Conservation (phyloP, 2,888 invertebrate species). For the Escarpia spicata region DNA sequence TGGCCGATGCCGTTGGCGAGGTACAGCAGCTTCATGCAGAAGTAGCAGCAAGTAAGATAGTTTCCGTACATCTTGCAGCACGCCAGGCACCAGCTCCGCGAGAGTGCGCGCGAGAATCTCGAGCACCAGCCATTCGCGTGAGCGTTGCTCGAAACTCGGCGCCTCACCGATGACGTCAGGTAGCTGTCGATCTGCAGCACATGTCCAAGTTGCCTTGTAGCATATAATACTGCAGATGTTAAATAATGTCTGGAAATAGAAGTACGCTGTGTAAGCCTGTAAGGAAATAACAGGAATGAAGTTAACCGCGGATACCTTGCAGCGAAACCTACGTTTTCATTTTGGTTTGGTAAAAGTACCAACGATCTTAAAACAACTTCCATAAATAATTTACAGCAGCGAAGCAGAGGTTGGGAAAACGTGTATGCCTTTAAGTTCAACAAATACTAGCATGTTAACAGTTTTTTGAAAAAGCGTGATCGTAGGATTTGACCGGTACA, state of each 20-base stretch:
- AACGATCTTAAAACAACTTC: neutral
- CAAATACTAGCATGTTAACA: too few species aligned
- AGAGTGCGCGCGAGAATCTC: constrained; percentile 56
- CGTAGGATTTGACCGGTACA: too few species aligned
- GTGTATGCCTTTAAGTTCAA: too few species aligned
- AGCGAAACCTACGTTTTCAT: neutral
- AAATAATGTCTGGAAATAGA: too few species aligned
- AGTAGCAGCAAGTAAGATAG: constrained; percentile 66
- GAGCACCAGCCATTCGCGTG: constrained; percentile 53
- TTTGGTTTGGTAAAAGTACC: neutral
- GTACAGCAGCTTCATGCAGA: constrained; percentile 64
- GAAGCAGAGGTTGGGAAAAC: too few species aligned
- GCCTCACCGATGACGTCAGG: constrained; percentile 57
- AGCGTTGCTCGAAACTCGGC: constrained; percentile 44
- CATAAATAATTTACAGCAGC: too few species aligned
- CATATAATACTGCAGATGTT: too few species aligned
- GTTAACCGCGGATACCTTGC: neutral
- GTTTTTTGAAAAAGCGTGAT: too few species aligned
- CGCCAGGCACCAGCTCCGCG: constrained; percentile 61
- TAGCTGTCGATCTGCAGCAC: constrained; percentile 35
- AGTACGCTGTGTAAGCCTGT: too few species aligned
- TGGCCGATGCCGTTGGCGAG: constrained; percentile 66
- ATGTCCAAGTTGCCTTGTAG: neutral
- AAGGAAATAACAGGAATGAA: too few species aligned
- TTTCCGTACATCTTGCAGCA: constrained; percentile 65